Percentiles rank a stretch among this genome's conserved stretches.
These are phyloP conservation scores for Harpagifer antarcticus DNA, from an alignment of 2,797 vertebrate genomes.

Conservation along the genomic window DNA sequence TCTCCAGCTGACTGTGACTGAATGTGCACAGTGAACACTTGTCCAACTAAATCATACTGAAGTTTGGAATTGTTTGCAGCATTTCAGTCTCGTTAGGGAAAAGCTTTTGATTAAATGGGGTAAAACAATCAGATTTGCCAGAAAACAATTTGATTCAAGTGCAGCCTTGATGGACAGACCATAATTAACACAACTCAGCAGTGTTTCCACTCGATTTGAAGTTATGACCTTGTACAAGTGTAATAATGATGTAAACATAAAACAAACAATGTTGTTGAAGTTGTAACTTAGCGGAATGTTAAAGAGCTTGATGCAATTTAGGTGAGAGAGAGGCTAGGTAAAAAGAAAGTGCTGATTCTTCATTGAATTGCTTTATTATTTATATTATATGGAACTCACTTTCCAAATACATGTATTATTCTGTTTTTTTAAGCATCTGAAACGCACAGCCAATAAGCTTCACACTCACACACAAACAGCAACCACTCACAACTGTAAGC, in stretches of 20 bases:
- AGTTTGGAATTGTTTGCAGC: not conserved
- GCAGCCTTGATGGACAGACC: not conserved
- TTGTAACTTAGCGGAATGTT: not conserved
- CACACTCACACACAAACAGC: constrained; percentile 3
- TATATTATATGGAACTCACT: not conserved
- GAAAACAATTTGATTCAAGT: not conserved
- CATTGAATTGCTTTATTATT: not conserved
- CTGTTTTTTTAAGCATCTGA: not conserved
- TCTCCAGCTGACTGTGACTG: not conserved
- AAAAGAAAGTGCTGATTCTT: constrained; percentile 1
- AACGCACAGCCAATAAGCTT: not conserved
- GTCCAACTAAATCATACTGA: not conserved
- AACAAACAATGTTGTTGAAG: constrained; percentile 5
- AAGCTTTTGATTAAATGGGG: constrained; percentile 12
- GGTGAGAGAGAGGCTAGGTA: not conserved
- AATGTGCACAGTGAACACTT: not conserved
- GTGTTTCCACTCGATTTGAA: not conserved
- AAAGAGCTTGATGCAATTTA: not conserved
- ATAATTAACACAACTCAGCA: constrained; percentile 25
- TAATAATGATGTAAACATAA: not conserved
- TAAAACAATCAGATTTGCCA: constrained; percentile 23
- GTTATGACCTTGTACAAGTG: not conserved
- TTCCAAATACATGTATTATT: not conserved
- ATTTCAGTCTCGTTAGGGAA: not conserved
- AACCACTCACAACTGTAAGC: constrained; percentile 43